Evolutionary conservation across 2,797 vertebrate species (phyloP), one percentile per base, ranked within the genome.

Genomic region (Ptychobarbus kaznakovi): DNA sequence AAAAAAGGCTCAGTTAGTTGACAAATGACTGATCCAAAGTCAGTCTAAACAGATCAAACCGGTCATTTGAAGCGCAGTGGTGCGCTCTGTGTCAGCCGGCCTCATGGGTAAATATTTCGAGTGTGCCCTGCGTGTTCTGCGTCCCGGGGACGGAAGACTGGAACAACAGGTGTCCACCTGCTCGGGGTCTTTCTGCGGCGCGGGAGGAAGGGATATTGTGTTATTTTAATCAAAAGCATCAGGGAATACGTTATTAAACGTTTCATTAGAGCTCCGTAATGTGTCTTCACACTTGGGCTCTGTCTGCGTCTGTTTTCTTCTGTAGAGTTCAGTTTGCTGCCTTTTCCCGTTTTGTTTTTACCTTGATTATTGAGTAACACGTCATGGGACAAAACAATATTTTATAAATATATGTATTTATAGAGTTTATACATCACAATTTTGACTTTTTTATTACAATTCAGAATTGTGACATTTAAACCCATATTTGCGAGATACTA

Each of bases 161-260:
- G 84, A 83, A 88, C 88, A 94, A 94, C 94, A 95, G 93, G 94
- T 20, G 77, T 81, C 25, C 93, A 93, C 91, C 91, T 92, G 93
- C 92, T 88, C 87, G 15, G 49, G 49, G 49, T 51, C 49, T 66
- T 20, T 35, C 65, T 66, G 68, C 86, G 87, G 84, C 91, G 85
- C 85, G 69, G 56, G 32, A 25, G 44, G 42, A 25, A 5, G 35
- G n/a, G 16, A n/a, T 74, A 25, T 83, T 42, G 28, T 49, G 18
- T 63, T 61, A 16, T 61, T 74, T 46, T 83, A 49, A 75, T 74
- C 63, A 58, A 72, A 81, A 22, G 49, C 51, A 56, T 68, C 68
- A 15, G 51, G 38, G 35, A 32, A 7, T n/a, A 8, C 40, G 1
- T 32, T 61, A 73, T 69, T 38, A 81, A 69, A 53, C 18, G 13